Base-by-base conservation (phyloP, 2,113 vertebrate genomes). In the Loxodonta africana region DNA sequence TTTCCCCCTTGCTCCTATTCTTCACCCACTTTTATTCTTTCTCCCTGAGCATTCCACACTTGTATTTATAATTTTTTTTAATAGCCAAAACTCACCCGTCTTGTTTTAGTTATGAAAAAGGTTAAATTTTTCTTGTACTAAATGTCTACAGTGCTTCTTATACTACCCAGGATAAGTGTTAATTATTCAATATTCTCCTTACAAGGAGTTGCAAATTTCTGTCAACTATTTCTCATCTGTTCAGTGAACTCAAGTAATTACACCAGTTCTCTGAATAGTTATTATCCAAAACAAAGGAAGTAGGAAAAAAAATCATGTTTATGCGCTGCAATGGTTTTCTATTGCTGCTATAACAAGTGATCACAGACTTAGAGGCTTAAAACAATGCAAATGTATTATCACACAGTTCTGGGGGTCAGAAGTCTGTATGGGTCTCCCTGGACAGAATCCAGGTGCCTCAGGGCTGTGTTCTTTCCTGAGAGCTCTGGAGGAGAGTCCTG, bases 231-330 rank as follows among this genome's bases (percentile, higher is more conserved):
- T 83, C 37, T 92, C 63, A 86, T 62, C 93, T 15, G 46, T 60
- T 86, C 90, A 76, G 4, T 84, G 87, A 94, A 67, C 95, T 86
- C 80, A 21, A 91, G 62, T 76, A 83, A 95, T 93, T 41, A 57
- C 1, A 28, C 57, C n/a, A 65, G 67, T 82, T 91, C 57, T 88
- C 65, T 65, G n/a, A 73, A 28, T 20, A 95, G 23, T 62, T 93
- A 89, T 65, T 46, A 88, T 46, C 62, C 17, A 63, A 85, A 77
- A 77, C 83, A 77, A 90, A 82, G 67, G 44, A 77, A 65, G 37
- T 17, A 17, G 8, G 33, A 33, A 51, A 33, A 65, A 8, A 71
- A 65, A 0, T 17, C 53, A 9, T 53, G 69, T 81, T 84, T 76
- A 53, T 17, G 28, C 5, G 14, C 1, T 23, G 65, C 57, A 10